These are phyloP conservation scores for Eurypyga helias DNA, from an alignment of 2,113 vertebrate species.

Conservation along the genomic window DNA sequence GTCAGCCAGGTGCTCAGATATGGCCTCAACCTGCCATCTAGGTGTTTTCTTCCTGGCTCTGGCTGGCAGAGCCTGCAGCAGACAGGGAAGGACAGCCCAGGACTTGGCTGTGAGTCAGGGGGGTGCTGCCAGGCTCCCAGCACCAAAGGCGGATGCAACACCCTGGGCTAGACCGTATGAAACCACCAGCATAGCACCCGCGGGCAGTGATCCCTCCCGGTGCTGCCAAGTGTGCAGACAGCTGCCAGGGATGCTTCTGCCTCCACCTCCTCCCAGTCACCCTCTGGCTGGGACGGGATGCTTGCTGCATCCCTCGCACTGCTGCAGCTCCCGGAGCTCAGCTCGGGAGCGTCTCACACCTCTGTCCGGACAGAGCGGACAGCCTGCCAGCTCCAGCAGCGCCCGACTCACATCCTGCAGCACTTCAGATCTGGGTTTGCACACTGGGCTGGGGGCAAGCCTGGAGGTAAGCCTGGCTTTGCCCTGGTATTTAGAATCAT, in stretches of 20 bases:
- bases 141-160: background rate
- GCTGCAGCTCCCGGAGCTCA: background rate
- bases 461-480: background rate
- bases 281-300: background rate
- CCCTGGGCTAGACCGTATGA: background rate
- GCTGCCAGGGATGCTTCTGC: background rate
- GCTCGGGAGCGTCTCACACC: background rate
- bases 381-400: background rate
- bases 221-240: background rate
- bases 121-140: background rate
- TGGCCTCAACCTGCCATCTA: slow-evolving; percentile 51
- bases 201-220: rapidly evolving
- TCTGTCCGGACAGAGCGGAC: rapidly evolving
- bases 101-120: background rate
- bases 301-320: rapidly evolving
- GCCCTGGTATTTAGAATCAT: background rate
- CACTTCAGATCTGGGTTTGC: background rate
- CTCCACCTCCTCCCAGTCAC: background rate
- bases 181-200: rapidly evolving
- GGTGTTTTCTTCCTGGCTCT: background rate
- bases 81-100: rapidly evolving
- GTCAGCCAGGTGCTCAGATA: background rate
- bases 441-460: background rate
- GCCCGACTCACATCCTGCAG: background rate
- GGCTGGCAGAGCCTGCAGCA: background rate